Percentiles rank a stretch among this genome's conserved stretches.
Evolutionary conservation across 30 jellyfish, hydroid and myxozoan species (phyloP).

Genomic region (Turritopsis rubra): DNA sequence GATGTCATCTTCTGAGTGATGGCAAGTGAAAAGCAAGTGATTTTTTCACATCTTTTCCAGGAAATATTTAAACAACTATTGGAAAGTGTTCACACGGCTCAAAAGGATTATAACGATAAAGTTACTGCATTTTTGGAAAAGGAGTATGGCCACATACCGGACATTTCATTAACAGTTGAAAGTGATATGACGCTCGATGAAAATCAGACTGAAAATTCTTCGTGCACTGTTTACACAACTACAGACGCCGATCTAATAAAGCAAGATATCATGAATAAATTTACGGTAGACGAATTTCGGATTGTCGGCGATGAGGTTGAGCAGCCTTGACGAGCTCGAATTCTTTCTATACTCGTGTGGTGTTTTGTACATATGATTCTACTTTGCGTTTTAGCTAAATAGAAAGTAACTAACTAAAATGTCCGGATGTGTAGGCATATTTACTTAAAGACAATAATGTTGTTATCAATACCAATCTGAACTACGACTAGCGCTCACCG

Average conservation of each 20-base stretch:
- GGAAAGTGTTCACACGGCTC: slow-evolving; percentile 51
- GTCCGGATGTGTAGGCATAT: too few species aligned
- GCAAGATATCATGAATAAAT: background rate
- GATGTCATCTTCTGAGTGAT: background rate
- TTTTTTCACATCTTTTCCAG: slow-evolving; percentile 15
- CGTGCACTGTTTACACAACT: background rate
- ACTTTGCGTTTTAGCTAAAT: too few species aligned
- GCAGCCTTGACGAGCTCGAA: too few species aligned
- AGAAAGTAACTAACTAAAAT: too few species aligned
- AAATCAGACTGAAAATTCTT: background rate
- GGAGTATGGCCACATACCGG: slow-evolving; percentile 14
- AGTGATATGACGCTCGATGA: background rate
- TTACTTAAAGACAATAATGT: too few species aligned
- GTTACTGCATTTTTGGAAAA: slow-evolving; percentile 23
- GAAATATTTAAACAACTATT: slow-evolving; percentile 45
- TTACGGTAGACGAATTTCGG: slow-evolving; percentile 3
- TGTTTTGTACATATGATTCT: too few species aligned
- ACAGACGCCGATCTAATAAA: slow-evolving; percentile 1
- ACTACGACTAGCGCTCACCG: too few species aligned
- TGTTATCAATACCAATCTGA: too few species aligned
- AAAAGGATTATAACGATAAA: slow-evolving; percentile 39
- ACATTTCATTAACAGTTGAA: background rate
- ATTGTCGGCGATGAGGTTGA: background rate
- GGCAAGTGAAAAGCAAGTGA: too few species aligned
- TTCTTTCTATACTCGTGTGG: too few species aligned